Conservation (phyloP, 2,797 vertebrate species). For the Ptychobarbus kaznakovi region DNA sequence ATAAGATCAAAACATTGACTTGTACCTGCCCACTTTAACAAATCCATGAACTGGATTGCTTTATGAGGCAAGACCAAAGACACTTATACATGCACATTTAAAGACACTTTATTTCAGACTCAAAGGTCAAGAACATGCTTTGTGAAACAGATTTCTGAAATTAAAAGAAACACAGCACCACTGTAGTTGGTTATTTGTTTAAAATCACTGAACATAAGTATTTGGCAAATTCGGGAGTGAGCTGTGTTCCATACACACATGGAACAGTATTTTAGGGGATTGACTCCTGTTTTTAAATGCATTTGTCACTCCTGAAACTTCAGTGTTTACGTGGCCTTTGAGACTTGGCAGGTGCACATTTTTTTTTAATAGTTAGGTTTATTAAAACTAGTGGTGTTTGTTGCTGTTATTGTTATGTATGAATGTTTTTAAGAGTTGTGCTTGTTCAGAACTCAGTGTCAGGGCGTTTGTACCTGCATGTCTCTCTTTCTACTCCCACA, state of each 20-base stretch:
- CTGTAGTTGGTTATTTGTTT: not conserved
- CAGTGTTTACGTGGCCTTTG: not conserved
- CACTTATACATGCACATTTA: too few relatives aligned
- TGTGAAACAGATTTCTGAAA: too few relatives aligned
- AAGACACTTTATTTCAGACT: too few relatives aligned
- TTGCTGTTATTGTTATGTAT: not conserved
- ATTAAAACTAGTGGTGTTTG: not conserved
- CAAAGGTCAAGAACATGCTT: too few relatives aligned
- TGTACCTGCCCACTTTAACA: too few relatives aligned
- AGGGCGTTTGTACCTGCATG: constrained; percentile 61
- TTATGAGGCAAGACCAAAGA: too few relatives aligned
- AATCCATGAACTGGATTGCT: too few relatives aligned
- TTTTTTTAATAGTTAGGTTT: not conserved
- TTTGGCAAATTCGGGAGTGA: not conserved
- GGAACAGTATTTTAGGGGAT: not conserved
- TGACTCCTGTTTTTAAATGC: not conserved
- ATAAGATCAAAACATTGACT: not conserved
- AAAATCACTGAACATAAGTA: not conserved
- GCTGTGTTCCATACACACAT: not conserved
- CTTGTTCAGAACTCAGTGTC: constrained; percentile 39
- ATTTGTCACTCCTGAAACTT: not conserved
- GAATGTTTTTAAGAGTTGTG: constrained; percentile 16
- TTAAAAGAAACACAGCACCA: too few relatives aligned
- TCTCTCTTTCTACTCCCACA: constrained; percentile 59
- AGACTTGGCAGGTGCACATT: not conserved